Conservation (phyloP, 2,888 invertebrate genomes). For the Chrysodeixis includens region DNA sequence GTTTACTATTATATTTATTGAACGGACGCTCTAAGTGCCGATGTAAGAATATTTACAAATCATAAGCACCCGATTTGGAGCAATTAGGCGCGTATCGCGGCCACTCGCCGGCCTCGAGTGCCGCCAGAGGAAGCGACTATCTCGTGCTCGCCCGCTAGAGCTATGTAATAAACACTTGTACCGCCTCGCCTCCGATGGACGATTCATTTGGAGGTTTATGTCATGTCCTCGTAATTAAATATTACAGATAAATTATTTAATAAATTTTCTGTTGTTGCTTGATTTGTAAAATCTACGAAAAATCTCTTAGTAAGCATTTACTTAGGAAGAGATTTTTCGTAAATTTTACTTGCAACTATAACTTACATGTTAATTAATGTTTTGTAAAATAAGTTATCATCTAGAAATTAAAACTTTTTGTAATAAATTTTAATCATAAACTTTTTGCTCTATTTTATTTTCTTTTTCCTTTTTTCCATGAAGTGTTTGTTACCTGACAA, state of each 20-base stretch:
- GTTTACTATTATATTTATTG: slow-evolving; percentile 90
- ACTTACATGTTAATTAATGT: no score
- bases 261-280: background rate
- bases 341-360: no score
- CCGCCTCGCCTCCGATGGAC: slow-evolving; percentile 40
- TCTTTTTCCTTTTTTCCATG: no score
- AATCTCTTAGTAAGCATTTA: no score
- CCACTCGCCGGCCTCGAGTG: slow-evolving; percentile 49
- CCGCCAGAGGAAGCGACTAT: slow-evolving; percentile 42
- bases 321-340: no score
- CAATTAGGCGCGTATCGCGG: slow-evolving; percentile 67
- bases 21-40: slow-evolving; percentile 85
- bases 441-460: no score
- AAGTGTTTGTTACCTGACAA: no score
- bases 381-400: no score
- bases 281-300: background rate
- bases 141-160: slow-evolving; percentile 18
- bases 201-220: slow-evolving; percentile 42
- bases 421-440: no score
- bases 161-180: slow-evolving; percentile 40
- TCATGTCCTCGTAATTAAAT: slow-evolving; percentile 16
- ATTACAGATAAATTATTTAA: slow-evolving; percentile 20
- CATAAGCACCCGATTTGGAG: slow-evolving; percentile 73
- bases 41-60: slow-evolving; percentile 85
- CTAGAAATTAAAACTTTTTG: no score